Percentiles rank a stretch among this genome's conserved stretches.
phyloP scores from a whole-genome alignment of 2,797 vertebrate species.

The Anabacerthia variegaticeps region DNA sequence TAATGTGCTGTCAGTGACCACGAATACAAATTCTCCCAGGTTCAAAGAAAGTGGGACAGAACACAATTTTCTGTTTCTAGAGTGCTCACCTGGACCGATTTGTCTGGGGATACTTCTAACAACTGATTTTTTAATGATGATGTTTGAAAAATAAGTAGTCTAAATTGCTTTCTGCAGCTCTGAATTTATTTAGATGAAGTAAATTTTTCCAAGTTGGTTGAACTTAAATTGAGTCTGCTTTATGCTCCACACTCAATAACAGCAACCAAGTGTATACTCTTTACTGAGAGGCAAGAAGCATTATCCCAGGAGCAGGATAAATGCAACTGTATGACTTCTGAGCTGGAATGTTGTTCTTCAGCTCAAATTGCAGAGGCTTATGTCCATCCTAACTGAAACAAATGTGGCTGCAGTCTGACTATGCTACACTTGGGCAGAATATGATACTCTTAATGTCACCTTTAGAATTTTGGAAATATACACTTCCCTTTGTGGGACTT shows the following conservation, averaged over 20 bases:
- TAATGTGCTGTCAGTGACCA: accelerated
- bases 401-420: not conserved
- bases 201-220: not conserved
- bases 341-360: not conserved
- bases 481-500: not conserved
- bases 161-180: not conserved
- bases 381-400: not conserved
- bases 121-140: not conserved
- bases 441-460: not conserved
- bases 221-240: not conserved
- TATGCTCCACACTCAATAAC: not conserved
- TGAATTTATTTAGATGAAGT: not conserved
- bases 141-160: not conserved
- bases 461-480: not conserved
- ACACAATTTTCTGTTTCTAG: not conserved
- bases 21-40: not conserved
- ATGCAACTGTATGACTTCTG: not conserved
- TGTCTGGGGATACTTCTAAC: not conserved
- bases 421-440: not conserved
- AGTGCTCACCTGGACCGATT: not conserved
- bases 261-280: not conserved
- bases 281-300: not conserved
- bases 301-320: not conserved
- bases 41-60: not conserved
- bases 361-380: not conserved